Evolutionary conservation across 2,113 vertebrate genomes (phyloP).

Genomic region (Trogon surrucura): DNA sequence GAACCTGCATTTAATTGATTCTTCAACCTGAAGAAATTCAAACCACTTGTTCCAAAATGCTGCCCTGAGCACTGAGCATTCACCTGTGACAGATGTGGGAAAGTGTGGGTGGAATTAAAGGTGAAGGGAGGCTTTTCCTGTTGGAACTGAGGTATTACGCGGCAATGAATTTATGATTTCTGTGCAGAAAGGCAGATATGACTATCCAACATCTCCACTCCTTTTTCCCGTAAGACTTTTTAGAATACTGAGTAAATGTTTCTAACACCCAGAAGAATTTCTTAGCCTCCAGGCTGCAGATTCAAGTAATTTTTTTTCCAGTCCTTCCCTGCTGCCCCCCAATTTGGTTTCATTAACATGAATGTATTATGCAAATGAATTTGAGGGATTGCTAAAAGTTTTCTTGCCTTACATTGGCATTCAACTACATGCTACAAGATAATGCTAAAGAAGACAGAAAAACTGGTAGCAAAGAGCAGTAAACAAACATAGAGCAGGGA

Average conservation of each 20-base stretch:
- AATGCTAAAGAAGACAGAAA: not conserved
- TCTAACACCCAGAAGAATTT: not conserved
- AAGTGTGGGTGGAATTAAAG: slow-evolving; percentile 1
- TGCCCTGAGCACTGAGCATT: not conserved
- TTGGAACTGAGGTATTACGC: not conserved
- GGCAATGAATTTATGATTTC: not conserved
- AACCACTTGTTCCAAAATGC: not conserved
- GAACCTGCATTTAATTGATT: slow-evolving; percentile 7
- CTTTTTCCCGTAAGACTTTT: not conserved
- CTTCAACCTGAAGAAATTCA: slow-evolving; percentile 1
- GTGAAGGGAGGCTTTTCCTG: not conserved
- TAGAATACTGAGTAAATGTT: not conserved
- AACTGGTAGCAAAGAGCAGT: not conserved
- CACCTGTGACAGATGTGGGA: not conserved
- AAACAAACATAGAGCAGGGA: not conserved
- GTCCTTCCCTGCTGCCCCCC: not conserved
- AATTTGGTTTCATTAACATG: not conserved
- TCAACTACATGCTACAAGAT: not conserved
- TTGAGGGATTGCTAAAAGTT: not conserved
- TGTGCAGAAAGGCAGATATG: not conserved
- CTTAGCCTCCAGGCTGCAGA: not conserved
- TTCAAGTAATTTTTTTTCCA: not conserved
- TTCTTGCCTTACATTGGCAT: not conserved
- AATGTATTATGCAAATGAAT: not conserved
- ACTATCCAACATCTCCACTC: not conserved